A percentile compares a stretch with the other conserved stretches of the same genome.
Conservation (phyloP, 1,140 invertebrate species). For the Caerostris darwini region DNA sequence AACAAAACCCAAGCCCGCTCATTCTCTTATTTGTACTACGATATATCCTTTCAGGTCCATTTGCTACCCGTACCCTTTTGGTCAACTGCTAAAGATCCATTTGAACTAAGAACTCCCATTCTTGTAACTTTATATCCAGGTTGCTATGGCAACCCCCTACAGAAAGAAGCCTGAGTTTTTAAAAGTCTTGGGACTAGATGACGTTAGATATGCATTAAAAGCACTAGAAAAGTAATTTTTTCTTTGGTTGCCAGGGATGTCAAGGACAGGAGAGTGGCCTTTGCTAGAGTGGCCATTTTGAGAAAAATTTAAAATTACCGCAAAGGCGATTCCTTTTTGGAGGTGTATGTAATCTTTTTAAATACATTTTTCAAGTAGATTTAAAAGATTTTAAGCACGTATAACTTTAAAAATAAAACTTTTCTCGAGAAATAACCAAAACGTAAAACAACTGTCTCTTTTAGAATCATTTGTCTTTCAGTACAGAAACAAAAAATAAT, state of each 20-base stretch:
- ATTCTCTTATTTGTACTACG: conserved; percentile 16
- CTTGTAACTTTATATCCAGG: background rate
- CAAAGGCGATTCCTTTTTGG: background rate
- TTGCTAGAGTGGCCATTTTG: background rate
- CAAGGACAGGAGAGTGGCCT: background rate
- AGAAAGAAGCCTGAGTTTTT: background rate
- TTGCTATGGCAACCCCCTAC: background rate
- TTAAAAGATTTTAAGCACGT: no score
- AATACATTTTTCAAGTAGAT: no score
- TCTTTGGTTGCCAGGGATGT: background rate
- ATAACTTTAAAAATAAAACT: no score
- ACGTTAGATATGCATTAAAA: background rate
- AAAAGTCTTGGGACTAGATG: background rate
- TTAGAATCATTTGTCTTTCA: no score
- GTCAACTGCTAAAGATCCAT: conserved; percentile 35
- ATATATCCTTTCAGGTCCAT: conserved; percentile 45
- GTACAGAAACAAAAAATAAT: no score
- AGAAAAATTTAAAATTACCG: background rate
- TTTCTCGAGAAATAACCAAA: no score
- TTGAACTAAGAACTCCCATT: background rate
- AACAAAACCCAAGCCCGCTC: background rate
- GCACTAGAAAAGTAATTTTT: background rate
- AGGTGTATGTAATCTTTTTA: background rate
- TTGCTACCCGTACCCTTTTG: conserved; percentile 10
- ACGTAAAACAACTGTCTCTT: no score